Conservation (phyloP, 2,888 invertebrate species). For the Hofmannophila pseudospretella region DNA sequence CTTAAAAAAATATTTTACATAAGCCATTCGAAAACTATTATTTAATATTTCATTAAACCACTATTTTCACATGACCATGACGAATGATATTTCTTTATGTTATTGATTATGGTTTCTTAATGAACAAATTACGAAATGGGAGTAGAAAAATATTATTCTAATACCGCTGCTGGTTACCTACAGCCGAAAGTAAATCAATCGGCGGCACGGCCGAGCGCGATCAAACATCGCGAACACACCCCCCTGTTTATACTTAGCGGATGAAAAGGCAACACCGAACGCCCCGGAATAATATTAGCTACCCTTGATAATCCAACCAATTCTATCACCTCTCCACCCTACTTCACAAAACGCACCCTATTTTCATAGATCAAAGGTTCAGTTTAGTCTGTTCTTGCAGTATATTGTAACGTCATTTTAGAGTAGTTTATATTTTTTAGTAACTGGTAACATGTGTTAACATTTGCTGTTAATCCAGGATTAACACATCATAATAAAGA, state of each 20-base stretch:
- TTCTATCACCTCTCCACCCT: slow-evolving; percentile 37
- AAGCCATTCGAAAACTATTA: too few species aligned
- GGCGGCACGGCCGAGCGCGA: slow-evolving; percentile 57
- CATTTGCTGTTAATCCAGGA: slow-evolving; percentile 76
- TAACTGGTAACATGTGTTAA: slow-evolving; percentile 78
- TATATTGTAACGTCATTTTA: slow-evolving; percentile 27
- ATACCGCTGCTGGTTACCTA: slow-evolving; percentile 7
- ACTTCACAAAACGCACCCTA: slow-evolving; percentile 35
- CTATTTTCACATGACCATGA: too few species aligned
- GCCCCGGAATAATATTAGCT: slow-evolving; percentile 77
- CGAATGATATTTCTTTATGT: too few species aligned
- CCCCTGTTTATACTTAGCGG: slow-evolving; percentile 76
- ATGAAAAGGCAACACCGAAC: slow-evolving; percentile 77
- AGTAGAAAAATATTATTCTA: slow-evolving; percentile 12
- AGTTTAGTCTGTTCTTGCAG: slow-evolving; percentile 22
- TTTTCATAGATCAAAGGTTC: slow-evolving; percentile 27
- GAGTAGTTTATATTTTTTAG: slow-evolving; percentile 42
- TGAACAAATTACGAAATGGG: too few species aligned
- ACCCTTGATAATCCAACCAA: slow-evolving; percentile 71
- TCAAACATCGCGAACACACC: slow-evolving; percentile 70
- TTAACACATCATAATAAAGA: slow-evolving; percentile 78
- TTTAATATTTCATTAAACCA: too few species aligned
- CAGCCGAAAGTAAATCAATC: slow-evolving; percentile 59
- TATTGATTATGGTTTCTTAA: too few species aligned
- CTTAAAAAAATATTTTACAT: too few species aligned